These are phyloP conservation scores for Anseranas semipalmata DNA, from an alignment of 2,113 vertebrate species.

Conservation along the genomic window DNA sequence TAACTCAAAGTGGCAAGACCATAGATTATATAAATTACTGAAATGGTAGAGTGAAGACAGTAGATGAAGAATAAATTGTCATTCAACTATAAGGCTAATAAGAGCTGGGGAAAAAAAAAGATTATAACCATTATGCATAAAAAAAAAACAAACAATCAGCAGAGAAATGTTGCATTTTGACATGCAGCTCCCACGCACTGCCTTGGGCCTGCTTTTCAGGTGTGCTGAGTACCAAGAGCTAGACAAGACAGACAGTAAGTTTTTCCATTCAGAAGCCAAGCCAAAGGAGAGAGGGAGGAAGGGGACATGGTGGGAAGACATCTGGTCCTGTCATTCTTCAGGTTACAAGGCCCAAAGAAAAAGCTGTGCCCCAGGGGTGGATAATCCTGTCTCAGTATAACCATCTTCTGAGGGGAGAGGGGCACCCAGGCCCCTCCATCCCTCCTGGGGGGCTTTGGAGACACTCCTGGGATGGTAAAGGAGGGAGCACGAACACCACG, in stretches of 20 bases:
- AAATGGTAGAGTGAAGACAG: background rate
- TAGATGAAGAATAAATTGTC: background rate
- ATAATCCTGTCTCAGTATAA: accelerated
- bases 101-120: background rate
- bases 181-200: background rate
- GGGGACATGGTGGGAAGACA: background rate
- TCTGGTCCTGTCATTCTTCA: background rate
- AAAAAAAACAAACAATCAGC: background rate
- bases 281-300: background rate
- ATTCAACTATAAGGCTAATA: background rate
- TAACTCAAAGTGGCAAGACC: background rate
- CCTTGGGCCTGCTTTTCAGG: background rate
- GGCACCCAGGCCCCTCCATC: background rate
- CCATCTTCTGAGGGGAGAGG: accelerated
- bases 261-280: background rate
- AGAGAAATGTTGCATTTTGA: background rate
- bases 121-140: background rate
- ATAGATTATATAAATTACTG: background rate
- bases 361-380: accelerated
- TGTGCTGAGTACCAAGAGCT: background rate
- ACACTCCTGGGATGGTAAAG: background rate
- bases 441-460: background rate
- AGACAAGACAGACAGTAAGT: accelerated
- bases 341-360: background rate
- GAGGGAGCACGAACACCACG: accelerated